Percentiles rank a stretch among this genome's conserved stretches.
These are phyloP conservation scores for Alcedo quadribrachys DNA, from an alignment of 2,797 vertebrate genomes.

Conservation along the genomic window DNA sequence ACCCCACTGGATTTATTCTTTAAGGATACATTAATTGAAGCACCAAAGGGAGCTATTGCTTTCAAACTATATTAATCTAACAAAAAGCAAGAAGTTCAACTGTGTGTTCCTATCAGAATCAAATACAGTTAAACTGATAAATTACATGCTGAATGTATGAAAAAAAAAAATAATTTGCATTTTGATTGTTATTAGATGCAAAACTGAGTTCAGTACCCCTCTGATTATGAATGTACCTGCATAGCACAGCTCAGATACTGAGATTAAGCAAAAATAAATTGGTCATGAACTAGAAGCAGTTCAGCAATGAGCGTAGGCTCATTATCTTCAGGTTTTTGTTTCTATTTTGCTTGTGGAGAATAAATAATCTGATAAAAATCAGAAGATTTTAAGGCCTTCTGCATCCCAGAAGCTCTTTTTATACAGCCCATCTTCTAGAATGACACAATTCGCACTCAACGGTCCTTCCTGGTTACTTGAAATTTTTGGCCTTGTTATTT, in stretches of 20 bases:
- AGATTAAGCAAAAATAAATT: not conserved
- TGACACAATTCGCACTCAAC: not conserved
- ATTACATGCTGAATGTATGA: not conserved
- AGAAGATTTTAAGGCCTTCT: not conserved
- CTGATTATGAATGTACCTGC: not conserved
- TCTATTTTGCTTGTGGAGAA: not conserved
- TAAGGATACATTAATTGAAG: not conserved
- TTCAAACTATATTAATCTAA: not conserved
- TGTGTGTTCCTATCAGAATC: not conserved
- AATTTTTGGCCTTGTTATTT: not conserved
- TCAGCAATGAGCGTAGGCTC: not conserved
- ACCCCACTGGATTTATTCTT: not conserved
- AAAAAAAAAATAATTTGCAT: no score
- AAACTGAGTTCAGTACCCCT: not conserved
- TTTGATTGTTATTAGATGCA: not conserved
- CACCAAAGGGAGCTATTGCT: not conserved
- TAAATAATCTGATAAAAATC: not conserved
- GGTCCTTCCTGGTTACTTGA: not conserved
- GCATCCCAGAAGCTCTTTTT: not conserved
- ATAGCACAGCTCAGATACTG: not conserved
- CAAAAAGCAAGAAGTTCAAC: not conserved
- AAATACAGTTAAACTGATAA: not conserved
- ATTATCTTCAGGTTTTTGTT: not conserved
- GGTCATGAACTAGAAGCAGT: not conserved
- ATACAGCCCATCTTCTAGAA: not conserved